Evolutionary conservation across 2,113 vertebrate species (phyloP).

Genomic region (Nycticebus coucang): DNA sequence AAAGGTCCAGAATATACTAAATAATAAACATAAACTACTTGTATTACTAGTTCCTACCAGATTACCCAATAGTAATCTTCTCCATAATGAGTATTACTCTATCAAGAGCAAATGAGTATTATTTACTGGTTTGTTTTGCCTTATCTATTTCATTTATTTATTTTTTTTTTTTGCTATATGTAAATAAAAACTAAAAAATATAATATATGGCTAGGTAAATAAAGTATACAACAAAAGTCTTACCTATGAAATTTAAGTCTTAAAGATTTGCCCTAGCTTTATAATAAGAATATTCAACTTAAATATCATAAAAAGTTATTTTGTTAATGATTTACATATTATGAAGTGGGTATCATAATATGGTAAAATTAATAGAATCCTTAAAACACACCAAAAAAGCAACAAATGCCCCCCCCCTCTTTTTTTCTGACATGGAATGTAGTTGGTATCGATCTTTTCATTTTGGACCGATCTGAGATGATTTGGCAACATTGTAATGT

Average conservation of each 20-base stretch:
- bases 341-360: not conserved
- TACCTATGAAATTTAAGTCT: not conserved
- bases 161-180: not conserved
- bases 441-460: not conserved
- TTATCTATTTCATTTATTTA: conserved; percentile 31
- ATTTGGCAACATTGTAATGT: not conserved
- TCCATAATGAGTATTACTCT: not conserved
- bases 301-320: conserved; percentile 1
- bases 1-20: not conserved
- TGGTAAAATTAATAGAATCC: conserved; percentile 6
- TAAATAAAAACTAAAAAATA: conserved; percentile 15
- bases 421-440: not conserved
- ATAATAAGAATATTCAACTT: not conserved
- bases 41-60: not conserved
- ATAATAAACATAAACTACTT: not conserved
- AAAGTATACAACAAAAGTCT: not conserved
- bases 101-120: not conserved
- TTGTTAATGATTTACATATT: conserved; percentile 17
- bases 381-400: not conserved
- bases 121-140: not conserved
- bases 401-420: not conserved
- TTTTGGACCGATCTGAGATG: not conserved
- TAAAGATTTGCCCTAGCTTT: not conserved
- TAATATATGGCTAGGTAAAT: not conserved
- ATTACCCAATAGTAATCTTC: not conserved